These are phyloP conservation scores for Cryptops parisi DNA, from an alignment of 2,888 invertebrate genomes.

Conservation along the genomic window DNA sequence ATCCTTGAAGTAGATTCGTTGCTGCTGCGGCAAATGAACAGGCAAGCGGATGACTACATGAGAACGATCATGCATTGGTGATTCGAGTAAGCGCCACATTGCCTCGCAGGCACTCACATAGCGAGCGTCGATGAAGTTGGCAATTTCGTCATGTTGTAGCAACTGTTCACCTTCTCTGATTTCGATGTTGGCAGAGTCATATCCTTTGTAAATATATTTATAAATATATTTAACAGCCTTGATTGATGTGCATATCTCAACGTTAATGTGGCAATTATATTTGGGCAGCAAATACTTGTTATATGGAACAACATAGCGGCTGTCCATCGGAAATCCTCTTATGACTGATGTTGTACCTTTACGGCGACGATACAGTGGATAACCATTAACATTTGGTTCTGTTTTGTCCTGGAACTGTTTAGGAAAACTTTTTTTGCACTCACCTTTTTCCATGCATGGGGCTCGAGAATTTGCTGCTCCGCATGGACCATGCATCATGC, in stretches of 20 bases:
- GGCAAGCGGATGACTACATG: not conserved
- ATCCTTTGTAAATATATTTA: constrained; percentile 27
- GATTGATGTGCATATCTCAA: constrained; percentile 26
- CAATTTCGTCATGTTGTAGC: too few species aligned
- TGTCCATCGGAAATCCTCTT: constrained; percentile 23
- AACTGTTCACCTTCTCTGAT: too few species aligned
- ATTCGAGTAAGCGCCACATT: too few species aligned
- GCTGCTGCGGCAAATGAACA: not conserved
- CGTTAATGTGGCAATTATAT: constrained; percentile 31
- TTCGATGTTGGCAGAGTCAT: too few species aligned
- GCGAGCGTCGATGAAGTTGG: too few species aligned
- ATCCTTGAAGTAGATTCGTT: not conserved
- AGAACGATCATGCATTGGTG: constrained; percentile 6
- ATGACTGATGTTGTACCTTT: constrained; percentile 17
- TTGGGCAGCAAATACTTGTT: constrained; percentile 25
- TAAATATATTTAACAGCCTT: constrained; percentile 25
- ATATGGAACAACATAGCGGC: constrained; percentile 30
- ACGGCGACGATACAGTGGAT: constrained; percentile 25
- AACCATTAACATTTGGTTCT: constrained; percentile 26
- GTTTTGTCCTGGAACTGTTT: constrained; percentile 21
- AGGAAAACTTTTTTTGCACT: constrained; percentile 23
- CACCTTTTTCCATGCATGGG: constrained; percentile 21
- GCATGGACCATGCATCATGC: constrained; percentile 25
- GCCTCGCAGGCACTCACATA: too few species aligned
- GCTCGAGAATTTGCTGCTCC: constrained; percentile 16